These are phyloP conservation scores for Ichneumoninae sp. DNA, from an alignment of 2,888 invertebrate genomes.

Conservation along the genomic window DNA sequence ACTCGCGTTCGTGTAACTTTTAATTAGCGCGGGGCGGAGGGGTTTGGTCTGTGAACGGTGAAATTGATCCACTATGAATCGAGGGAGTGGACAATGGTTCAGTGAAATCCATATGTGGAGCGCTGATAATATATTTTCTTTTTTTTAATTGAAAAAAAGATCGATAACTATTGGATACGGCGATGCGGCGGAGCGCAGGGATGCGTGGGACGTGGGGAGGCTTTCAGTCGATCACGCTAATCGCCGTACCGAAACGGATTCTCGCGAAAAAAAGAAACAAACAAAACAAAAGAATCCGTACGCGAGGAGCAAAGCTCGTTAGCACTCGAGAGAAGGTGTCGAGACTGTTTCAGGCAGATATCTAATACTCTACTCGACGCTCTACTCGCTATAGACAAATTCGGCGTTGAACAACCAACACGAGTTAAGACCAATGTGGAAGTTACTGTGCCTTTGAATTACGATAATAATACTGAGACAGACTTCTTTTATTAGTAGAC, in stretches of 20 bases:
- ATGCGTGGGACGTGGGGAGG: neutral
- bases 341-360: neutral
- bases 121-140: constrained; percentile 49
- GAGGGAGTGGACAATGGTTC: constrained; percentile 11
- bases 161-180: constrained; percentile 38
- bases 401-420: neutral
- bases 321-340: neutral
- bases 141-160: constrained; percentile 42
- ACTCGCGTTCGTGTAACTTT: constrained; percentile 13
- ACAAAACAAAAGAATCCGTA: constrained; percentile 25
- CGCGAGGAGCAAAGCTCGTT: constrained; percentile 21
- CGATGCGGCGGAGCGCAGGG: neutral
- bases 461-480: no score
- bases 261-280: neutral
- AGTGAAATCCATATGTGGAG: constrained; percentile 29
- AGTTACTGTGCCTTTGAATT: no score
- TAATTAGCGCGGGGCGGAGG: constrained; percentile 10
- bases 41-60: constrained; percentile 1
- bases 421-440: no score
- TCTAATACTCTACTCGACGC: neutral
- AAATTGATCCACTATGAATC: constrained; percentile 30
- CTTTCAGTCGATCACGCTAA: constrained; percentile 40
- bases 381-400: neutral
- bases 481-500: no score
- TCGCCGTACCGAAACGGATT: constrained; percentile 42